Evolutionary conservation across 2,888 invertebrate genomes (phyloP).

Genomic region (Thumatha senex): DNA sequence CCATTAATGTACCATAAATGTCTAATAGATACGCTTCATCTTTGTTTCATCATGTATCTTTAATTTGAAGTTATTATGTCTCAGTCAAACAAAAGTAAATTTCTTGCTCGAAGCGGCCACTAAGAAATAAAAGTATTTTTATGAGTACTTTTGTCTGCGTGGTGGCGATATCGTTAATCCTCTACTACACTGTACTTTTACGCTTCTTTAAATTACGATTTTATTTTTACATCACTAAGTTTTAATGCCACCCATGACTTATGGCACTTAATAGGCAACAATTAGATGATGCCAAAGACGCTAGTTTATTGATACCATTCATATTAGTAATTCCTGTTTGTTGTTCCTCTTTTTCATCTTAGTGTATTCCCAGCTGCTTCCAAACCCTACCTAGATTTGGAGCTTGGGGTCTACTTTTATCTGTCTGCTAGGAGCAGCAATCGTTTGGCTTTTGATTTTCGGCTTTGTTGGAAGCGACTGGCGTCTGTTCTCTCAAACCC

Average conservation of each 20-base stretch:
- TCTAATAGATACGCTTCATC: conserved; percentile 26
- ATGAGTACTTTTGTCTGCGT: conserved; percentile 54
- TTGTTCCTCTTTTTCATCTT: too few relatives aligned
- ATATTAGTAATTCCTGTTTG: too few relatives aligned
- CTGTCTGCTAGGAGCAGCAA: too few relatives aligned
- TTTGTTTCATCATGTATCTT: conserved; percentile 32
- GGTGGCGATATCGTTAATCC: conserved; percentile 60
- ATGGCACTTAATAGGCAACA: conserved; percentile 17
- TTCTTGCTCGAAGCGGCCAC: conserved; percentile 44
- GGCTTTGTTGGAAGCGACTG: too few relatives aligned
- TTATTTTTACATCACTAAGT: conserved; percentile 46
- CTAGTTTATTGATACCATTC: neutral
- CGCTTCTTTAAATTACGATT: conserved; percentile 50
- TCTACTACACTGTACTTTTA: conserved; percentile 52
- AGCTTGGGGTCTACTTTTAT: too few relatives aligned
- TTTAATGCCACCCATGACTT: conserved; percentile 25
- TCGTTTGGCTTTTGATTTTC: too few relatives aligned
- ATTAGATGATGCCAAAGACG: neutral
- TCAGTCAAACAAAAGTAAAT: conserved; percentile 49
- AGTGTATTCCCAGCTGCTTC: too few relatives aligned
- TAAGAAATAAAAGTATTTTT: conserved; percentile 52
- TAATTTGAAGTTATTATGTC: conserved; percentile 35
- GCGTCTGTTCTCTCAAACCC: too few relatives aligned
- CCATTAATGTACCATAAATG: conserved; percentile 15
- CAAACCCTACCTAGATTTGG: too few relatives aligned